Conservation (phyloP, 1,140 invertebrate genomes). For the Bombus affinis region DNA sequence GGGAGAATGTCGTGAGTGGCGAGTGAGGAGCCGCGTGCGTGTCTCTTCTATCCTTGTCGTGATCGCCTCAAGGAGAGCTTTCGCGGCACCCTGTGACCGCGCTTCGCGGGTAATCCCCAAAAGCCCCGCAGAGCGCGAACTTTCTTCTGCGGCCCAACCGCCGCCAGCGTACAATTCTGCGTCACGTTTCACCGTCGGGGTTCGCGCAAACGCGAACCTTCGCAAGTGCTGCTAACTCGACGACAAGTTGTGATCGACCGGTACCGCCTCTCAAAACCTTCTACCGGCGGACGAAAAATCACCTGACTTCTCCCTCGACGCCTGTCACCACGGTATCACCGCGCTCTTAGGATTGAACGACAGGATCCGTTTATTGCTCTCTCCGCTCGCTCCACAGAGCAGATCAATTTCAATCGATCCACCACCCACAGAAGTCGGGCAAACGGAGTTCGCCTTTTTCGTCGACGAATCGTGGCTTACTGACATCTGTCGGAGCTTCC, state of each 20-base stretch:
- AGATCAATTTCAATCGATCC: slow-evolving; percentile 44
- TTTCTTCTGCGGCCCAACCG: slow-evolving; percentile 4
- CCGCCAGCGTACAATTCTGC: slow-evolving; percentile 30
- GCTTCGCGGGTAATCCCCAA: slow-evolving; percentile 50
- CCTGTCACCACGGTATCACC: not conserved
- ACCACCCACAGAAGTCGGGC: slow-evolving; percentile 34
- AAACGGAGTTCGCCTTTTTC: slow-evolving; percentile 41
- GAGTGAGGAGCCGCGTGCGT: not conserved
- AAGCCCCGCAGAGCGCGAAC: slow-evolving; percentile 36
- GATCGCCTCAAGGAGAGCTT: not conserved
- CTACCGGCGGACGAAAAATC: slow-evolving; percentile 30
- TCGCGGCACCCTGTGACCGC: slow-evolving; percentile 27
- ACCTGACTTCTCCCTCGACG: not conserved
- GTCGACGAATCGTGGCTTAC: slow-evolving; percentile 4
- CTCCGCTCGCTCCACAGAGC: not conserved
- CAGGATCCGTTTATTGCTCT: slow-evolving; percentile 12
- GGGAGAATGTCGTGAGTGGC: not conserved
- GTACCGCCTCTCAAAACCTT: not conserved
- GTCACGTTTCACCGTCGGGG: slow-evolving; percentile 39
- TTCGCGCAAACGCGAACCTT: slow-evolving; percentile 44
- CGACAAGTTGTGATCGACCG: slow-evolving; percentile 20
- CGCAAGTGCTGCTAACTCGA: not conserved
- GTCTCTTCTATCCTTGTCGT: slow-evolving; percentile 1
- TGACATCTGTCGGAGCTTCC: not conserved
- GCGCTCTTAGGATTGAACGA: slow-evolving; percentile 1